These are phyloP conservation scores for Callionymus lyra DNA, from an alignment of 2,113 vertebrate genomes.

Conservation along the genomic window DNA sequence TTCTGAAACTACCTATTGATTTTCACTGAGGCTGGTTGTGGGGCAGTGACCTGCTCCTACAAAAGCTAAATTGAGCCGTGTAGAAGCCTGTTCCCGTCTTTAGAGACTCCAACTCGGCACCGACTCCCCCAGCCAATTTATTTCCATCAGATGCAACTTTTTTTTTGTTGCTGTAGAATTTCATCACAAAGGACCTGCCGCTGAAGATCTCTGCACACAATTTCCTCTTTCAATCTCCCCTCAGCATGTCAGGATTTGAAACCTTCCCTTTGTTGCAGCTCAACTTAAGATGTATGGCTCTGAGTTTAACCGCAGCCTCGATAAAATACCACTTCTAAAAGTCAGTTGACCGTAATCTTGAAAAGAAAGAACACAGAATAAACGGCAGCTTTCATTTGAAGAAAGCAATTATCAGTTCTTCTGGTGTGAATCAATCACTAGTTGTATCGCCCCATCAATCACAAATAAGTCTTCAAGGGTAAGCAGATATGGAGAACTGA, in stretches of 20 bases:
- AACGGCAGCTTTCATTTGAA: too few species aligned
- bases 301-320: not conserved
- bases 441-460: too few species aligned
- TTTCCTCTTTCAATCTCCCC: conserved; percentile 25
- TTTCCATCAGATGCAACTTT: conserved; percentile 62
- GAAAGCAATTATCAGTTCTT: too few species aligned
- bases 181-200: conserved; percentile 28
- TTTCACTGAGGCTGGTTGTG: conserved; percentile 56
- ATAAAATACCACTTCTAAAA: not conserved
- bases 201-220: conserved; percentile 22
- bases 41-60: conserved; percentile 49
- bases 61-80: conserved; percentile 71
- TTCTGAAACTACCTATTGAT: conserved; percentile 74
- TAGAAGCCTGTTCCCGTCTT: conserved; percentile 53
- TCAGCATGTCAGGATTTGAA: conserved; percentile 23
- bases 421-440: too few species aligned
- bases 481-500: too few species aligned
- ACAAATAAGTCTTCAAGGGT: too few species aligned
- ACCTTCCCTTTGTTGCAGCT: conserved; percentile 24
- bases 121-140: conserved; percentile 49
- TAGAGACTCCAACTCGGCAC: conserved; percentile 48
- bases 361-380: too few species aligned
- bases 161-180: conserved; percentile 30
- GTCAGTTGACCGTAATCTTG: not conserved
- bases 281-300: conserved; percentile 3